Base-by-base conservation (phyloP, 2,888 invertebrate species). In the Mayetiola destructor region DNA sequence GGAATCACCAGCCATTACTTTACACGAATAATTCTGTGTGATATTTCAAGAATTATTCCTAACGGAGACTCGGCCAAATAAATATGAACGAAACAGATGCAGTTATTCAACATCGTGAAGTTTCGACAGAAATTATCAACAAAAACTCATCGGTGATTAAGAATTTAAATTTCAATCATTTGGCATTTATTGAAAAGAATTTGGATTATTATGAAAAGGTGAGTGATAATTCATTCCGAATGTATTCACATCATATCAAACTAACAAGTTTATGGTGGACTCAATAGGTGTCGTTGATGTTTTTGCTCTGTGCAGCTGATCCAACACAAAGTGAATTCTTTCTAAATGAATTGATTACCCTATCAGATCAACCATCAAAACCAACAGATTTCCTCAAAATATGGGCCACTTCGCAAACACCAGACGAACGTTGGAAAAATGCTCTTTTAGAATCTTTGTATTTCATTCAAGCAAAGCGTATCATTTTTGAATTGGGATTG, bases 391-490 rank as follows among this genome's bases (percentile, higher is more conserved):
- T 66, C 12, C 59, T 73, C 29, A 62, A 61, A 0, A 64, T 66
- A 53, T 73, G 69, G 61, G 64, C 69, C 0, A 61, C 65, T 18
- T 59, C 58, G 1, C 65, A 67, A 55, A 48, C 56, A 2, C n/a
- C n/a, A n/a, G n/a, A n/a, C n/a, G n/a, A n/a, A n/a, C 62, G 67
- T 18, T 79, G 79, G 78, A 67, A 70, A 23, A 61, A 65, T 1
- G 68, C 70, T 61, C 60, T 80, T 1, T 58, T 80, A 0, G 80
- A 80, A 67, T 76, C 76, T 0, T 61, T 80, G 20, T 69, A 73
- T 58, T 72, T 79, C 20, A 73, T 79, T 14, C 69, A 74, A 58
- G 73, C 75, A 61, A 68, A 66, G 30, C 62, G 64, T 56, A 66
- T 73, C 4, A 56, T 77, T 23, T 65, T 67, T 10, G 72, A 71